phyloP scores from a whole-genome alignment of 2,888 invertebrate genomes.

The Netelia fuscicornis region DNA sequence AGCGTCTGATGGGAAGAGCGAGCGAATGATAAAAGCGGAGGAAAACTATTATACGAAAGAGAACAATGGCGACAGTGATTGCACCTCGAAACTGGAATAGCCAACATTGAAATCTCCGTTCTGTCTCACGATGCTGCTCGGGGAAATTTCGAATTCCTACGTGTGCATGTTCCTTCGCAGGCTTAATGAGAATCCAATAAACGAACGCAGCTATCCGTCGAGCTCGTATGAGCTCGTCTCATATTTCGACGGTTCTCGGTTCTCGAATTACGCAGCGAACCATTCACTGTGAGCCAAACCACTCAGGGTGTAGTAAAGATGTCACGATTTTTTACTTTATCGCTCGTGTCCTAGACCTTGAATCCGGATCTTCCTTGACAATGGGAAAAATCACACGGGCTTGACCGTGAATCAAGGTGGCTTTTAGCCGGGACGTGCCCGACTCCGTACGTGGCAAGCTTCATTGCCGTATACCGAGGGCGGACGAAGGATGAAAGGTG shows the following conservation, averaged over 20 bases:
- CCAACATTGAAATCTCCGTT: slow-evolving; percentile 31
- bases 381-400: slow-evolving; percentile 62
- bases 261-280: slow-evolving; percentile 39
- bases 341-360: slow-evolving; percentile 58
- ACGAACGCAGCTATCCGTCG: not conserved
- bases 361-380: slow-evolving; percentile 51
- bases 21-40: slow-evolving; percentile 25
- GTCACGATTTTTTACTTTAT: slow-evolving; percentile 20
- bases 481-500: not conserved
- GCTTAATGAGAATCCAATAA: slow-evolving; percentile 48
- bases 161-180: slow-evolving; percentile 8
- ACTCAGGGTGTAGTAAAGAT: slow-evolving; percentile 15
- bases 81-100: slow-evolving; percentile 25
- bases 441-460: slow-evolving; percentile 10
- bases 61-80: slow-evolving; percentile 68
- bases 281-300: slow-evolving; percentile 26
- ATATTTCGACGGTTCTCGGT: slow-evolving; percentile 13
- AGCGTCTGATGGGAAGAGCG: not conserved
- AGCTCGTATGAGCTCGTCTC: not conserved
- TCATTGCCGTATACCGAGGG: not conserved
- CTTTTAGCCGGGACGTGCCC: slow-evolving; percentile 42
- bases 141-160: slow-evolving; percentile 51
- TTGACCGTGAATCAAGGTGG: slow-evolving; percentile 65
- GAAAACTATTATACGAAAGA: slow-evolving; percentile 35
- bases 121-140: slow-evolving; percentile 14